These are phyloP conservation scores for Villa cingulata DNA, from an alignment of 2,888 invertebrate species.

Conservation along the genomic window DNA sequence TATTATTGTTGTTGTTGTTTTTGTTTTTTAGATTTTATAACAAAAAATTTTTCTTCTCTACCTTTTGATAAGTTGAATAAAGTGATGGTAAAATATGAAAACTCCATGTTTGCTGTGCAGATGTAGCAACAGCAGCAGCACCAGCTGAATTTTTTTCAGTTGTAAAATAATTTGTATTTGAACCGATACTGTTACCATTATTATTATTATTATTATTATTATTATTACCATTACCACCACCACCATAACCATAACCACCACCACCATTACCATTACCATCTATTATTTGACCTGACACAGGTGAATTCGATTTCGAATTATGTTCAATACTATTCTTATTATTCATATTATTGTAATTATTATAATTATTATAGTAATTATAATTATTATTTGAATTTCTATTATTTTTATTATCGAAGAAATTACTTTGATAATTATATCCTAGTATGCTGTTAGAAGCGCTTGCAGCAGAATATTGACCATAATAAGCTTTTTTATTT, in stretches of 20 bases:
- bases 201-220: conserved; percentile 2
- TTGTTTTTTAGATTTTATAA: no score
- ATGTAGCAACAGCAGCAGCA: no score
- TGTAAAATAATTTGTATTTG: conserved; percentile 9
- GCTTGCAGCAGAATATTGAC: conserved; percentile 32
- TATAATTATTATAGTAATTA: not conserved
- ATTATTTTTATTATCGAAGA: conserved; percentile 13
- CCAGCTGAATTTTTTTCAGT: conserved; percentile 28
- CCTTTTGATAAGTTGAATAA: conserved; percentile 76
- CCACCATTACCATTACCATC: not conserved
- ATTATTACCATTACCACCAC: conserved; percentile 2
- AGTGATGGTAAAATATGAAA: conserved; percentile 74
- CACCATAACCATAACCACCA: no score
- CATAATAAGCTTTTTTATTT: conserved; percentile 34
- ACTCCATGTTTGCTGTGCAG: conserved; percentile 57
- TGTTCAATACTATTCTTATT: conserved; percentile 9
- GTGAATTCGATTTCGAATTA: conserved; percentile 17
- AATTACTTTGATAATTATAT: conserved; percentile 34
- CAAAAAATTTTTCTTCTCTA: conserved; percentile 36
- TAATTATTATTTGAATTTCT: conserved; percentile 11
- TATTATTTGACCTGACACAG: conserved; percentile 4
- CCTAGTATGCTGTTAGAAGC: conserved; percentile 36
- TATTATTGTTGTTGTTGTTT: no score
- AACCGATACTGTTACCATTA: not conserved
- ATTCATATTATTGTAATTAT: conserved; percentile 15